Evolutionary conservation across 2,113 vertebrate species (phyloP).

Genomic region (Emydura subglobosa): DNA sequence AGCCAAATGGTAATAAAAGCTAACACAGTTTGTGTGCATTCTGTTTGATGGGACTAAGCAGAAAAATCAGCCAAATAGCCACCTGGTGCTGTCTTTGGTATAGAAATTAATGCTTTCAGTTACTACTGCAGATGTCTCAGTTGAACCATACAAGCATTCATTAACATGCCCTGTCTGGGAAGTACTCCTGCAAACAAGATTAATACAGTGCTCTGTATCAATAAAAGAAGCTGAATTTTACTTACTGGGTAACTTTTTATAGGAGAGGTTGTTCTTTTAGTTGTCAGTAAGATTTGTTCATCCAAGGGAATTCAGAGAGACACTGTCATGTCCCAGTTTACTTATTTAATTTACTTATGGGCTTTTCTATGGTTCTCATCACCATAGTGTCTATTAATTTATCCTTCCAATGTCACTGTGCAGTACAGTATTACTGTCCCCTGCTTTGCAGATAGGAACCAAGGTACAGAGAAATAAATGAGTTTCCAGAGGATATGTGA

Average conservation of each 20-base stretch:
- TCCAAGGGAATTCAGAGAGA: neutral
- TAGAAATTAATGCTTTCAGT: constrained; percentile 5
- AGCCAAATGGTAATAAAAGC: neutral
- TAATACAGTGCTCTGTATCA: neutral
- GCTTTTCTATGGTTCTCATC: neutral
- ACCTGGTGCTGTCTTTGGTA: neutral
- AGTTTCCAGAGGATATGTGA: neutral
- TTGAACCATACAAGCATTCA: neutral
- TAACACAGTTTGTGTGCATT: neutral
- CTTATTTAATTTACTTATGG: neutral
- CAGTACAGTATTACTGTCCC: no score
- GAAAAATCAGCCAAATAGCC: neutral
- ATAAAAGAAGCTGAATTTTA: neutral
- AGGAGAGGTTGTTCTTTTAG: neutral
- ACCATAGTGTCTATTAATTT: neutral
- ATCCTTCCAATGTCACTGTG: neutral
- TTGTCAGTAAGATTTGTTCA: neutral
- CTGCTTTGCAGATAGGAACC: neutral
- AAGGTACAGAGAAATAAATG: neutral
- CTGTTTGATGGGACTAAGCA: fast-evolving
- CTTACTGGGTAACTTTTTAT: neutral
- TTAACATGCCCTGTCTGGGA: neutral
- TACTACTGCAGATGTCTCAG: neutral
- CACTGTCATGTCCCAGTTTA: neutral
- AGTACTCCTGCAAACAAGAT: neutral